A percentile compares a stretch with the other conserved stretches of the same genome.
Conservation (phyloP, 2,888 invertebrate genomes). For the Tetanocera ferruginea region DNA sequence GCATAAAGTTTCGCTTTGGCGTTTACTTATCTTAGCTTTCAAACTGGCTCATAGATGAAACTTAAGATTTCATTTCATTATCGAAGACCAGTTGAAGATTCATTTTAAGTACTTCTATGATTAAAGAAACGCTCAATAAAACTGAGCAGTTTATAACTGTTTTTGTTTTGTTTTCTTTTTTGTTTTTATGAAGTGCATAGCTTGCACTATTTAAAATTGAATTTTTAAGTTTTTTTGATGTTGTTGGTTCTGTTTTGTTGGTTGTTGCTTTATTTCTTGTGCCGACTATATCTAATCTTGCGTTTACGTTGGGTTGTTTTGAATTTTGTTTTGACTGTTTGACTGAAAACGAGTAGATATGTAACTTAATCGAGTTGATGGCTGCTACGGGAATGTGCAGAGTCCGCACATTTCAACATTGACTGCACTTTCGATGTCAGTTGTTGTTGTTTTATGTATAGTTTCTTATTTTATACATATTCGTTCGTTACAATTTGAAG, state of each 20-base stretch:
- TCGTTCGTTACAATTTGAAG: not conserved
- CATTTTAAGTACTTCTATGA: too few species aligned
- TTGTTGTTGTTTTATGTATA: not conserved
- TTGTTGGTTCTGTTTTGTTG: not conserved
- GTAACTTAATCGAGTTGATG: not conserved
- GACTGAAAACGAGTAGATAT: not conserved
- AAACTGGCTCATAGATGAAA: too few species aligned
- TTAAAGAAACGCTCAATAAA: too few species aligned
- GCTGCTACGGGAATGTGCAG: constrained; percentile 18
- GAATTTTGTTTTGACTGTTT: constrained; percentile 29
- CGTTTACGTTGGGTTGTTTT: not conserved
- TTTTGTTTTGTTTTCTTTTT: too few species aligned
- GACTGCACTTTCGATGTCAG: constrained; percentile 15
- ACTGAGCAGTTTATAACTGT: too few species aligned
- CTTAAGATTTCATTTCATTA: too few species aligned
- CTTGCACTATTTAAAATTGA: too few species aligned
- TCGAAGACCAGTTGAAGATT: too few species aligned
- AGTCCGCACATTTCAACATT: constrained; percentile 22
- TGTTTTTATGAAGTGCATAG: too few species aligned
- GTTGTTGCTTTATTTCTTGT: not conserved
- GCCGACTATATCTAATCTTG: constrained; percentile 29
- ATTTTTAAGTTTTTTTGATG: not conserved
- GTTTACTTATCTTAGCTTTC: too few species aligned
- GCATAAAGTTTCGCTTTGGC: too few species aligned
- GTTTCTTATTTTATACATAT: not conserved